phyloP scores from a whole-genome alignment of 2,797 vertebrate genomes.

The Gymnopithys bicolor region DNA sequence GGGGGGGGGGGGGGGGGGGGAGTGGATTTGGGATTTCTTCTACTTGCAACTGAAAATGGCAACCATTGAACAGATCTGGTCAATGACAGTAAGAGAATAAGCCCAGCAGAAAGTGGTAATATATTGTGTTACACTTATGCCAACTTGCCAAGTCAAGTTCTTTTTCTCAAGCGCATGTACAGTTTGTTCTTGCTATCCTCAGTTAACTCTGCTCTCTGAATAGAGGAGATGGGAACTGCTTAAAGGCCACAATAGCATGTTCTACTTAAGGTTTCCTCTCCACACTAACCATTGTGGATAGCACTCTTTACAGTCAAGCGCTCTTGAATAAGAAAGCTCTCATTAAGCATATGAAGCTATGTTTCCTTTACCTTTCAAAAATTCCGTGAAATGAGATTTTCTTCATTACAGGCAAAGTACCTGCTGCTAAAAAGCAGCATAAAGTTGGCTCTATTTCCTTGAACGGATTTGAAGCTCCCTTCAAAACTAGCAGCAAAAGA shows the following conservation, averaged over 20 bases:
- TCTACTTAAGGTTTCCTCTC: constrained; percentile 73
- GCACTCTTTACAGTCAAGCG: constrained; percentile 69
- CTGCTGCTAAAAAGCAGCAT: constrained; percentile 50
- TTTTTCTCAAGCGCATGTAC: constrained; percentile 73
- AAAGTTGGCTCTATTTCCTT: constrained; percentile 26
- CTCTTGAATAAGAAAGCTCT: constrained; percentile 65
- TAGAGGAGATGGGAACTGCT: constrained; percentile 75
- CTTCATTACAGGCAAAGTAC: constrained; percentile 58
- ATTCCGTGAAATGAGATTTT: constrained; percentile 58
- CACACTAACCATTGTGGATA: constrained; percentile 67
- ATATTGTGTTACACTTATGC: constrained; percentile 66
- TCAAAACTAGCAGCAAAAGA: constrained; percentile 71
- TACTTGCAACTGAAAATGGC: constrained; percentile 58
- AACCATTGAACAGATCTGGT: constrained; percentile 66
- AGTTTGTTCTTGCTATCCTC: constrained; percentile 71
- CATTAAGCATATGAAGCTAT: constrained; percentile 53
- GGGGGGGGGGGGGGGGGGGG: not conserved
- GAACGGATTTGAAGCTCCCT: constrained; percentile 30
- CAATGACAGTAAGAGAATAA: constrained; percentile 65
- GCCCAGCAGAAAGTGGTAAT: constrained; percentile 68
- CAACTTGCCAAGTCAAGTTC: constrained; percentile 74
- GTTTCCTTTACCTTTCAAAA: constrained; percentile 55
- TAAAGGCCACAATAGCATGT: constrained; percentile 74
- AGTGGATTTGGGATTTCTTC: constrained; percentile 55
- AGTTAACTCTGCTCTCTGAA: constrained; percentile 68